Percentiles rank a stretch among this genome's conserved stretches.
Evolutionary conservation across 92 coral and sea anemone species (phyloP).

Genomic region (Epizoanthus stellaris): DNA sequence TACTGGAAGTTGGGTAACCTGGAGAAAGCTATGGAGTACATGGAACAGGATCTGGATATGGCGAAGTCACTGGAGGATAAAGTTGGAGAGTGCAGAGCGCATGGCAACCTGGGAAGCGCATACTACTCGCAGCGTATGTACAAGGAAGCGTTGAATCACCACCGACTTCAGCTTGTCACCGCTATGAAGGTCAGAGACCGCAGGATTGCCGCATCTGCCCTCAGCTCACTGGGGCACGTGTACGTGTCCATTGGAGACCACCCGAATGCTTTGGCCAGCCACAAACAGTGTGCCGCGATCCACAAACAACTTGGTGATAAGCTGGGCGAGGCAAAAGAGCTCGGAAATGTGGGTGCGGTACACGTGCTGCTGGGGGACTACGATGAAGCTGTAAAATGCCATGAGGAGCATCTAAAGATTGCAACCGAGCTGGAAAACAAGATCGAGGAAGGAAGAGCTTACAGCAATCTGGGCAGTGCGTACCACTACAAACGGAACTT

Average conservation of each 20-base stretch:
- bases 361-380: conserved; percentile 83
- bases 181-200: conserved; percentile 92
- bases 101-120: conserved; percentile 94
- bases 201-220: conserved; percentile 83
- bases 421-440: conserved; percentile 80
- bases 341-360: conserved; percentile 96
- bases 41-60: conserved; percentile 94
- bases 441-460: conserved; percentile 89
- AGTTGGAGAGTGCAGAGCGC: conserved; percentile 95
- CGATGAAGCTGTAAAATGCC: conserved; percentile 85
- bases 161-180: conserved; percentile 82
- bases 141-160: conserved; percentile 88
- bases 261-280: conserved; percentile 89
- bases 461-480: conserved; percentile 94
- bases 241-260: conserved; percentile 87
- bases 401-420: conserved; percentile 85
- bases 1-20: conserved; percentile 97
- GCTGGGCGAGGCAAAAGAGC: conserved; percentile 89
- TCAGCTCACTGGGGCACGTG: conserved; percentile 91
- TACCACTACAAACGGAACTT: conserved; percentile 89
- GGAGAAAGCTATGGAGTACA: conserved; percentile 87
- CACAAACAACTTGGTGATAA: conserved; percentile 86
- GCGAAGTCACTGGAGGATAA: conserved; percentile 89
- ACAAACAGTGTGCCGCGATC: conserved; percentile 81
- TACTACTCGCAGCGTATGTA: conserved; percentile 84